These are phyloP conservation scores for Psammodynastes pulverulentus DNA, from an alignment of 2,113 vertebrate species.

Conservation along the genomic window DNA sequence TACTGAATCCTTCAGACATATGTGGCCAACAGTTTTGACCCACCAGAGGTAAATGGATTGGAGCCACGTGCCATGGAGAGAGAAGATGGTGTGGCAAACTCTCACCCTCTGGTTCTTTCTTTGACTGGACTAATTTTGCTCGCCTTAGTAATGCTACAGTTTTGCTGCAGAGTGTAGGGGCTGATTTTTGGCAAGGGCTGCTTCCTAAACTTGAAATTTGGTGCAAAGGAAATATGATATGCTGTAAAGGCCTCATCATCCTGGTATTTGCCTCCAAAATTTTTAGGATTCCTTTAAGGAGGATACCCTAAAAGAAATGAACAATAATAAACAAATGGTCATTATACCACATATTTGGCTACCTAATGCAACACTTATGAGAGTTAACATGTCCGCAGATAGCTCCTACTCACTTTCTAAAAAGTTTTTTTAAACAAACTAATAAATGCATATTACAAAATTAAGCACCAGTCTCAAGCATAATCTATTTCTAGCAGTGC, in stretches of 20 bases:
- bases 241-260: slow-evolving; percentile 85
- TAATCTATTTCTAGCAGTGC: background rate
- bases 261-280: slow-evolving; percentile 81
- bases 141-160: slow-evolving; percentile 62
- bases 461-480: background rate
- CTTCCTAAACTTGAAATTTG: slow-evolving; percentile 59
- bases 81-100: slow-evolving; percentile 68
- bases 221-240: slow-evolving; percentile 83
- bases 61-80: slow-evolving; percentile 91
- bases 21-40: slow-evolving; percentile 98
- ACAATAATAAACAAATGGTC: background rate
- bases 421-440: background rate
- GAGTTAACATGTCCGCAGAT: background rate
- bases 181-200: slow-evolving; percentile 69
- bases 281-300: slow-evolving; percentile 85
- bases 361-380: background rate
- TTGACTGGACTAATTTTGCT: slow-evolving; percentile 72
- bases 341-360: background rate
- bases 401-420: background rate
- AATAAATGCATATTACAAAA: background rate
- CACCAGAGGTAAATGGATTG: slow-evolving; percentile 87
- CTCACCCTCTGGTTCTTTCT: slow-evolving; percentile 72
- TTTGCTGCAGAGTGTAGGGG: slow-evolving; percentile 60
- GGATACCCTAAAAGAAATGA: slow-evolving; percentile 72
- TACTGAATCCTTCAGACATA: slow-evolving; percentile 92